These are phyloP conservation scores for Stichodactyla mertensii DNA, from an alignment of 64 coral and sea anemone species.

Conservation along the genomic window DNA sequence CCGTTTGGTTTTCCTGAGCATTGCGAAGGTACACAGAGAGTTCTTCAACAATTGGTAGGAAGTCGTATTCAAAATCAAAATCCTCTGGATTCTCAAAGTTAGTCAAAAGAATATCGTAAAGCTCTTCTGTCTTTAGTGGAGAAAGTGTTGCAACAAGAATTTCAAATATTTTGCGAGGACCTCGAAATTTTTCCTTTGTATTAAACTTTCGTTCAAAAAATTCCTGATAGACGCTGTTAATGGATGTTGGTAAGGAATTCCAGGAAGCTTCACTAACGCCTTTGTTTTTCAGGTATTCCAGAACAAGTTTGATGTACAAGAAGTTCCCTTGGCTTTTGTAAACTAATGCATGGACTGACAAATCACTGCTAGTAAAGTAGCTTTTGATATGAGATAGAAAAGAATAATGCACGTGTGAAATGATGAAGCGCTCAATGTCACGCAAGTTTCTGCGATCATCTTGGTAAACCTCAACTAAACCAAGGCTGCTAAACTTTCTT, in stretches of 20 bases:
- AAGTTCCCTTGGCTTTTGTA: no score
- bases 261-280: no score
- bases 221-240: constrained; percentile 52
- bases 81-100: not conserved
- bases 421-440: no score
- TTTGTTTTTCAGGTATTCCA: no score
- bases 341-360: no score
- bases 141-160: constrained; percentile 35
- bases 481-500: no score
- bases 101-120: constrained; percentile 19
- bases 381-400: no score
- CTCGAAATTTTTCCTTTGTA: constrained; percentile 22
- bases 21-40: constrained; percentile 52
- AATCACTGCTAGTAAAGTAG: no score
- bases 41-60: constrained; percentile 46
- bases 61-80: constrained; percentile 52
- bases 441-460: no score
- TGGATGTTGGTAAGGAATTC: constrained; percentile 49
- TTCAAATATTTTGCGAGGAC: constrained; percentile 39
- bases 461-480: no score
- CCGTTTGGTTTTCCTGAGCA: constrained; percentile 16
- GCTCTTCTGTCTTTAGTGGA: not conserved
- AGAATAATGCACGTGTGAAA: no score
- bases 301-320: no score
- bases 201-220: constrained; percentile 50